phyloP scores from a whole-genome alignment of 2,888 invertebrate genomes.

The Lissocephala sabroskyi region DNA sequence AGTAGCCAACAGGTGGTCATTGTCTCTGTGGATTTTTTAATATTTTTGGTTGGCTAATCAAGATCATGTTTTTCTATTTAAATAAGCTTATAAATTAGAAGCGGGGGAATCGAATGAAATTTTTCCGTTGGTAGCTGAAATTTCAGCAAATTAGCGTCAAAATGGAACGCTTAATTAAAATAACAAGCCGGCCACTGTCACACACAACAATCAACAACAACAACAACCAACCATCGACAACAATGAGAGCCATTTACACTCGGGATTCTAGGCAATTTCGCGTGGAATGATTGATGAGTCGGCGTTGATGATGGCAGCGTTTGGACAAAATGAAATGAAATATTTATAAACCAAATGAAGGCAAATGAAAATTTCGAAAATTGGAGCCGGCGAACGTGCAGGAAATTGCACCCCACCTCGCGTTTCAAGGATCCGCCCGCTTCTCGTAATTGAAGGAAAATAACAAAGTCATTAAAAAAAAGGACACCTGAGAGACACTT shows the following conservation, averaged over 20 bases:
- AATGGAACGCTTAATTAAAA: slow-evolving; percentile 57
- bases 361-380: slow-evolving; percentile 24
- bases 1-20: too few species aligned
- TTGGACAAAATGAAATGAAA: slow-evolving; percentile 16
- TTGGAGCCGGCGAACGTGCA: slow-evolving; percentile 32
- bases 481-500: too few species aligned
- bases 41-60: too few species aligned
- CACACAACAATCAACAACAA: slow-evolving; percentile 30
- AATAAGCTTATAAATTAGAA: too few species aligned
- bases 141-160: slow-evolving; percentile 49
- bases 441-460: neutral
- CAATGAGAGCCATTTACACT: slow-evolving; percentile 19
- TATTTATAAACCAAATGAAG: slow-evolving; percentile 23
- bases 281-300: slow-evolving; percentile 39
- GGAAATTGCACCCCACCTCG: slow-evolving; percentile 46
- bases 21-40: too few species aligned
- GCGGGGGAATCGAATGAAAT: too few species aligned
- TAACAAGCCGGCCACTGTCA: too few species aligned
- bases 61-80: too few species aligned
- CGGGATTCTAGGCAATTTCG: slow-evolving; percentile 37
- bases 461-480: slow-evolving; percentile 40
- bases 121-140: too few species aligned
- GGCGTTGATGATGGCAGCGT: neutral
- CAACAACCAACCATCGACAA: slow-evolving; percentile 13
- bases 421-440: neutral